Percentiles rank a stretch among this genome's conserved stretches.
Evolutionary conservation across 2,888 invertebrate genomes (phyloP).

Genomic region (Dichetophora obliterata): DNA sequence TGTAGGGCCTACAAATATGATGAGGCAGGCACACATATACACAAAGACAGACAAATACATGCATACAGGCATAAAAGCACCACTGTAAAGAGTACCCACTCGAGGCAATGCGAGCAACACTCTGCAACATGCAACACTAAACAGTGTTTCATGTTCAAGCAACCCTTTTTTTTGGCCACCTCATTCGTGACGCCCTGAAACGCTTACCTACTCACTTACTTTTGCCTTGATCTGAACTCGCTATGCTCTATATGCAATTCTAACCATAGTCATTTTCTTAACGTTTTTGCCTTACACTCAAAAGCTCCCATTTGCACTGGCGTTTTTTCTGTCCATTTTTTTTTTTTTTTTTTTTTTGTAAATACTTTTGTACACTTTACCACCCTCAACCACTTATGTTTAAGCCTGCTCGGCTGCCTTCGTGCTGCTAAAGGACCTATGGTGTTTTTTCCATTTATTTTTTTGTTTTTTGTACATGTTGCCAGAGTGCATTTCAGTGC

Average conservation of each 20-base stretch:
- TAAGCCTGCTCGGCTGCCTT: constrained; percentile 1
- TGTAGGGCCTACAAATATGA: not conserved
- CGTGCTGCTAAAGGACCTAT: not conserved
- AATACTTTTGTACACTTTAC: not conserved
- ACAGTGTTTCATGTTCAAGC: not conserved
- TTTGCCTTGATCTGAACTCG: not conserved
- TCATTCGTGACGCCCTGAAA: not conserved
- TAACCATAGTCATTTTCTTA: not conserved
- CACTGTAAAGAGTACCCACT: constrained; percentile 3
- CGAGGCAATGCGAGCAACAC: constrained; percentile 10
- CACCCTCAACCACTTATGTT: not conserved
- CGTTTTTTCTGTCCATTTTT: not conserved
- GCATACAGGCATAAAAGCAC: not conserved
- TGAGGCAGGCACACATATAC: not conserved
- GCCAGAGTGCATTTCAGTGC: constrained; percentile 41
- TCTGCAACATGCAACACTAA: not conserved
- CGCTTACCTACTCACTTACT: no score
- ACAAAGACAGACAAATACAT: not conserved
- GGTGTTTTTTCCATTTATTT: not conserved
- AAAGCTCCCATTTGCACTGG: not conserved
- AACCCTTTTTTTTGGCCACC: not conserved
- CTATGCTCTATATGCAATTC: not conserved
- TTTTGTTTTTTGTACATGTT: not conserved
- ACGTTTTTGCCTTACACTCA: not conserved
- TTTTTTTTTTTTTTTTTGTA: not conserved